Conservation (phyloP, 2,888 invertebrate genomes). For the Hirudinaria manillensis region DNA sequence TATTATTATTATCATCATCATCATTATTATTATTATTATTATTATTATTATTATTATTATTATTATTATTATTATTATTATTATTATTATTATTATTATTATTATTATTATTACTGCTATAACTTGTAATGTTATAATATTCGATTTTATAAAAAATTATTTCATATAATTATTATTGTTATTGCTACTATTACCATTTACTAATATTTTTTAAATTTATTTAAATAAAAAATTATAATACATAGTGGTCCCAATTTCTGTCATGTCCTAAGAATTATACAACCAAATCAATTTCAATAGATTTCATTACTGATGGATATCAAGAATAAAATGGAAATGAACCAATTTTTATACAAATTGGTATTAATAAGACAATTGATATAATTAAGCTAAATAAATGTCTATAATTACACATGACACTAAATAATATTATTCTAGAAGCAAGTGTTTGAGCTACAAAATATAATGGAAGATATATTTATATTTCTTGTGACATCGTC, state of each 20-base stretch:
- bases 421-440: constrained; percentile 32
- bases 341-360: constrained; percentile 36
- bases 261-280: constrained; percentile 35
- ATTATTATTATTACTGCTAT: too few species aligned
- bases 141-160: too few species aligned
- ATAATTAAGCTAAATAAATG: neutral
- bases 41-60: too few species aligned
- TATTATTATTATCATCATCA: too few species aligned
- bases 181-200: too few species aligned
- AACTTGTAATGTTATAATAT: too few species aligned
- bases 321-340: constrained; percentile 38
- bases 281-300: constrained; percentile 32
- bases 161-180: too few species aligned
- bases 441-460: constrained; percentile 39
- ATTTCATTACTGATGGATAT: constrained; percentile 38
- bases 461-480: constrained; percentile 1
- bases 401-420: constrained; percentile 17
- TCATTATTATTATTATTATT: too few species aligned
- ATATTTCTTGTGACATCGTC: too few species aligned
- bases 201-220: too few species aligned
- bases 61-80: too few species aligned
- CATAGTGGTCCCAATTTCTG: constrained; percentile 36
- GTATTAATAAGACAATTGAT: neutral
- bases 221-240: constrained; percentile 30
- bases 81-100: too few species aligned